phyloP scores from a whole-genome alignment of 2,888 invertebrate species.

The Limenitis arthemis region DNA sequence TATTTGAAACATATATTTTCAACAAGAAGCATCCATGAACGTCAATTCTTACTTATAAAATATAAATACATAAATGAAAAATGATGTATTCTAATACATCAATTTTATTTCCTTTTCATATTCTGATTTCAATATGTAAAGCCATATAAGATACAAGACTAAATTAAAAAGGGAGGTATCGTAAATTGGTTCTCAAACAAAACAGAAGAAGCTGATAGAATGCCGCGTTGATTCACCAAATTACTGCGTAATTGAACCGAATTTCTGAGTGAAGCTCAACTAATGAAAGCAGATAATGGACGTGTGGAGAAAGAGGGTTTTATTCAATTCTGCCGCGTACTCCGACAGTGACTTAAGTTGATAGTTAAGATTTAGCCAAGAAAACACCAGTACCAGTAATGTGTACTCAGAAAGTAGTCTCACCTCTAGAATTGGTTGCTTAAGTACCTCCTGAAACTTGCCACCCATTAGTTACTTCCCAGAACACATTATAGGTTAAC shows the following conservation, averaged over 20 bases:
- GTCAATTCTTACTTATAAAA: no score
- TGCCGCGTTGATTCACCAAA: conserved; percentile 60
- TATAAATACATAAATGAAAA: no score
- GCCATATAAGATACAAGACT: conserved; percentile 26
- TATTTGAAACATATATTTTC: no score
- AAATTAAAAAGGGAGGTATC: conserved; percentile 11
- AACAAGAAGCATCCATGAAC: no score
- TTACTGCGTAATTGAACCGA: conserved; percentile 63
- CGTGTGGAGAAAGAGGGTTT: conserved; percentile 45
- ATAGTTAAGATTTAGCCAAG: conserved; percentile 64
- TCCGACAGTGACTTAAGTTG: conserved; percentile 61
- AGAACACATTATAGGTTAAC: conserved; percentile 63
- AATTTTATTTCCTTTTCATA: background rate
- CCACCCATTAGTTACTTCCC: conserved; percentile 63
- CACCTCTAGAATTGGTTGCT: conserved; percentile 58
- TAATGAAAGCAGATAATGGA: conserved; percentile 64
- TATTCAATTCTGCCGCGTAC: conserved; percentile 57
- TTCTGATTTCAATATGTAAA: conserved; percentile 7
- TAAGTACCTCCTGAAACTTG: conserved; percentile 63
- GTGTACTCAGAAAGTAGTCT: conserved; percentile 65
- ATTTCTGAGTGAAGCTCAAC: conserved; percentile 60
- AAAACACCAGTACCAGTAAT: conserved; percentile 56
- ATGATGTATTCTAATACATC: no score
- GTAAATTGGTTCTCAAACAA: conserved; percentile 7
- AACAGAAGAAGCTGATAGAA: conserved; percentile 54